Conservation (phyloP, 2,113 vertebrate species). For the Malurus cyaneus region DNA sequence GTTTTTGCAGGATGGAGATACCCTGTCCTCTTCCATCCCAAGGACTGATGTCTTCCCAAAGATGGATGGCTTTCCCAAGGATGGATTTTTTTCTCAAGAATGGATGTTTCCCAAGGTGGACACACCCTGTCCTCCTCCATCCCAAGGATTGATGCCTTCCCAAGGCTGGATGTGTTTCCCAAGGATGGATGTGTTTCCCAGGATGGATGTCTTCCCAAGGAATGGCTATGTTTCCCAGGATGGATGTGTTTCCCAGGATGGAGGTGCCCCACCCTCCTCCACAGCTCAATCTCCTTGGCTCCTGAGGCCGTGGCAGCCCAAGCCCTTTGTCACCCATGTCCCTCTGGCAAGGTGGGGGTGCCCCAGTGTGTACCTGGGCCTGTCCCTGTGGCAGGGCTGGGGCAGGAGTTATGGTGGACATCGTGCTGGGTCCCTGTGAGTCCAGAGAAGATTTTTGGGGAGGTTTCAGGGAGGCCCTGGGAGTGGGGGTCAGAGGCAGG, state of each 20-base stretch:
- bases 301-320: background rate
- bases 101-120: background rate
- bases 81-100: background rate
- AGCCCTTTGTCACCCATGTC: background rate
- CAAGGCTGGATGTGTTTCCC: too few species aligned
- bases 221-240: too few species aligned
- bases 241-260: background rate
- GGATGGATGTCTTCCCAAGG: too few species aligned
- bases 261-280: background rate
- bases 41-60: background rate
- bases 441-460: background rate
- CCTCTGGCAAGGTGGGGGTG: background rate
- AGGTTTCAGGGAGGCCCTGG: background rate
- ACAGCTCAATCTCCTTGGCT: background rate
- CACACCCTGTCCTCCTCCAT: too few species aligned
- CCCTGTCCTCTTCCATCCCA: background rate
- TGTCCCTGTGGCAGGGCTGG: background rate
- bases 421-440: background rate
- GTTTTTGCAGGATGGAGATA: background rate
- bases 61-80: too few species aligned
- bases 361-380: background rate
- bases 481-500: background rate
- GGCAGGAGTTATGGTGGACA: background rate
- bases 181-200: too few species aligned
- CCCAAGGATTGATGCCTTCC: too few species aligned